A percentile compares a stretch with the other conserved stretches of the same genome.
Evolutionary conservation across 2,888 invertebrate species (phyloP).

Genomic region (Pedicia rivosa): DNA sequence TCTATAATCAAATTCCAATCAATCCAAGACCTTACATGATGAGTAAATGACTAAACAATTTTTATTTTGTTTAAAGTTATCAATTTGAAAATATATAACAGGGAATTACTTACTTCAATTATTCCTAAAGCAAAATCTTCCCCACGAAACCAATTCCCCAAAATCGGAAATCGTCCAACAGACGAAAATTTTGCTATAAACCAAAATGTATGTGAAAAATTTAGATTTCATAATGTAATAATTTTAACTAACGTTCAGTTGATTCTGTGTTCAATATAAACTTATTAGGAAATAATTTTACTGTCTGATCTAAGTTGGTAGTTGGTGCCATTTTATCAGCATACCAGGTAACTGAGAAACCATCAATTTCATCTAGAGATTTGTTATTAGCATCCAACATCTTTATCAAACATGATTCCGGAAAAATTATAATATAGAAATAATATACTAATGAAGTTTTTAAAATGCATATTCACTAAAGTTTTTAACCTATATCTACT

Average conservation of each 20-base stretch:
- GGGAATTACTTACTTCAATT: no score
- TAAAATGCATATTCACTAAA: no score
- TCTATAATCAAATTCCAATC: conserved; percentile 82
- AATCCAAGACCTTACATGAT: conserved; percentile 68
- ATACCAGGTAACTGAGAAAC: conserved; percentile 74
- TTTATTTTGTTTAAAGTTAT: no score
- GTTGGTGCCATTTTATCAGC: conserved; percentile 42
- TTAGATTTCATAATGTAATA: no score
- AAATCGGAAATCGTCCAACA: conserved; percentile 35
- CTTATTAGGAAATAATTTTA: conserved; percentile 44
- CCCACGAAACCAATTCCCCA: conserved; percentile 65
- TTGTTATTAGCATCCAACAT: conserved; percentile 35
- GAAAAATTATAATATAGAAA: no score
- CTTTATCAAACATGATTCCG: no score
- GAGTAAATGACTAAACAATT: no score
- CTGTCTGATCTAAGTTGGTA: conserved; percentile 39
- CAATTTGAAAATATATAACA: no score
- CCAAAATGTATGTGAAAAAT: no score
- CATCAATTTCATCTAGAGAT: conserved; percentile 47
- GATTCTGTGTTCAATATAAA: conserved; percentile 71
- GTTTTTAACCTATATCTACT: no score
- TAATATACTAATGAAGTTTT: no score
- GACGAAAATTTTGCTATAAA: conserved; percentile 41
- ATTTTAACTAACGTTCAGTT: no score
- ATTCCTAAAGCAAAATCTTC: conserved; percentile 48